Percentiles rank a stretch among this genome's conserved stretches.
Evolutionary conservation across 2,113 vertebrate genomes (phyloP).

Genomic region (Dicentrarchus labrax): DNA sequence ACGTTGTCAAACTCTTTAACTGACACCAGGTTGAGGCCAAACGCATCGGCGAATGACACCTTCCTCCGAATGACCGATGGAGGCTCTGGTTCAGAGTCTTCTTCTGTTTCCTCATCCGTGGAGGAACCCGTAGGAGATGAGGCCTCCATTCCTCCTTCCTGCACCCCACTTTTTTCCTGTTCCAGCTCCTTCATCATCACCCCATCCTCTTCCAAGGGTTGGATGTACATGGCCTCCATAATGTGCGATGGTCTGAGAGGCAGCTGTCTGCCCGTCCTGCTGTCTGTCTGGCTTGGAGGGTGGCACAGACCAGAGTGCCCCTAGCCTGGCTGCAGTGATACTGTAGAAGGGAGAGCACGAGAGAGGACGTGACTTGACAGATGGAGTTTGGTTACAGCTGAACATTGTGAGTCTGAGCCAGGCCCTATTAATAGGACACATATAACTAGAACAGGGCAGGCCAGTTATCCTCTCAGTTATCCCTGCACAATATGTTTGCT

Average conservation of each 20-base stretch:
- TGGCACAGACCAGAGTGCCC: slow-evolving; percentile 79
- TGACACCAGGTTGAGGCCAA: slow-evolving; percentile 94
- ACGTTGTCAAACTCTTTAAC: slow-evolving; percentile 93
- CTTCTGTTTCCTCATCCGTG: slow-evolving; percentile 89
- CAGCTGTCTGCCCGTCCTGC: slow-evolving; percentile 60
- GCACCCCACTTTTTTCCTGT: slow-evolving; percentile 68
- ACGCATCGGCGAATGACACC: slow-evolving; percentile 97
- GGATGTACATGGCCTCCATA: slow-evolving; percentile 83
- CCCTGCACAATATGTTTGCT: slow-evolving; percentile 55
- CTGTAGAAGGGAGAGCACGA: slow-evolving; percentile 85
- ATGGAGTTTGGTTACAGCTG: slow-evolving; percentile 93
- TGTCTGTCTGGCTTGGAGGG: slow-evolving; percentile 82
- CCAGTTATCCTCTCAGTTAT: slow-evolving; percentile 47
- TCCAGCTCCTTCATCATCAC: slow-evolving; percentile 71
- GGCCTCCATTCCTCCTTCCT: slow-evolving; percentile 80
- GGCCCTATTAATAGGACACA: slow-evolving; percentile 92
- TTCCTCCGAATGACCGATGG: slow-evolving; percentile 84
- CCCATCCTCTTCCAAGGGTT: slow-evolving; percentile 72
- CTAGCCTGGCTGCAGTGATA: slow-evolving; percentile 86
- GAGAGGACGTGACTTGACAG: slow-evolving; percentile 87
- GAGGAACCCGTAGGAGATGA: slow-evolving; percentile 81
- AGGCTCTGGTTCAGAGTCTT: slow-evolving; percentile 79
- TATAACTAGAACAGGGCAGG: slow-evolving; percentile 76
- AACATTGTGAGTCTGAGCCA: slow-evolving; percentile 90
- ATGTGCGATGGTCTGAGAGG: slow-evolving; percentile 76